Evolutionary conservation across 2,797 vertebrate species (phyloP).

Genomic region (Girardinus metallicus): DNA sequence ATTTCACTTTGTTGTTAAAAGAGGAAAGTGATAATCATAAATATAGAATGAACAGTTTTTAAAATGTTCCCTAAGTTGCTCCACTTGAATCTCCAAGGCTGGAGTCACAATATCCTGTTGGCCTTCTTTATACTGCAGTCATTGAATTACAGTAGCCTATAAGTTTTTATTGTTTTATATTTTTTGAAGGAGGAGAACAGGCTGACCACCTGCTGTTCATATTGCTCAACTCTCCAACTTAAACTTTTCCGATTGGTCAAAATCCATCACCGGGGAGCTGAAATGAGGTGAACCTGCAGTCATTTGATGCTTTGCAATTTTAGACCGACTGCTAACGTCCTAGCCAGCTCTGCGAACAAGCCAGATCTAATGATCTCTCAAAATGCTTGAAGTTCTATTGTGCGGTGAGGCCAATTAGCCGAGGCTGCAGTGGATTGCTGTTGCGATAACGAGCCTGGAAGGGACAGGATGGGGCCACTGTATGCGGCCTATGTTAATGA

Average conservation of each 20-base stretch:
- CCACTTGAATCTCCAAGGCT: not conserved
- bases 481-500: conserved; percentile 69
- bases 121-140: conserved; percentile 3
- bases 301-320: conserved; percentile 34
- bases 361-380: conserved; percentile 52
- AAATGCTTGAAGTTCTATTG: conserved; percentile 56
- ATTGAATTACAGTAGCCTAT: not conserved
- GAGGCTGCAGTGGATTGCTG: conserved; percentile 44
- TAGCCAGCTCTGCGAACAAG: conserved; percentile 44
- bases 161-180: not conserved
- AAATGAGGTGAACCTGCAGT: conserved; percentile 31
- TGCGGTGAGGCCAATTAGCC: conserved; percentile 61
- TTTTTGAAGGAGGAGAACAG: conserved; percentile 12
- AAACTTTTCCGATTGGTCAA: conserved; percentile 3
- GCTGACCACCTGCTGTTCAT: conserved; percentile 8
- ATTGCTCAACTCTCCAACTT: conserved; percentile 4
- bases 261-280: conserved; percentile 27
- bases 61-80: not conserved
- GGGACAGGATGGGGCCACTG: conserved; percentile 51
- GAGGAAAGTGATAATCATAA: not conserved
- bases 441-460: conserved; percentile 63
- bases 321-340: conserved; percentile 34
- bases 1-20: not conserved
- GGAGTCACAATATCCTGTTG: not conserved
- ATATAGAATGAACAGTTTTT: not conserved